Conservation (phyloP, 2,113 vertebrate genomes). For the Neomonachus schauinslandi region DNA sequence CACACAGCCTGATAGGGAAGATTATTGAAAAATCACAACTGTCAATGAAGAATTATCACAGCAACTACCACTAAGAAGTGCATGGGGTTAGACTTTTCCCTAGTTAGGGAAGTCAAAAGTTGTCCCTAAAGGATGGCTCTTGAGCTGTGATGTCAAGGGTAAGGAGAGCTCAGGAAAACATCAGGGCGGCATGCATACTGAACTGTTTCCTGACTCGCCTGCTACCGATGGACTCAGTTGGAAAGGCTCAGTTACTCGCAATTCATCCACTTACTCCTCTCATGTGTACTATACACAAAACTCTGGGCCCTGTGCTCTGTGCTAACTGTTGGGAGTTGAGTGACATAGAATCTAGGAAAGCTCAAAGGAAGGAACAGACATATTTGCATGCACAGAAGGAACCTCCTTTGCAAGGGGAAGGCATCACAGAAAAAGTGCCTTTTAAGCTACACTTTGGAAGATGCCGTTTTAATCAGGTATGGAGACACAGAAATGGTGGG, state of each 20-base stretch:
- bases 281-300: not conserved
- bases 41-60: not conserved
- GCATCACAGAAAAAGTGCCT: not conserved
- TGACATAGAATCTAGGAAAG: not conserved
- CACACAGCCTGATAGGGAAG: not conserved
- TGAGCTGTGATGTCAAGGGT: not conserved
- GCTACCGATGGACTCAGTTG: not conserved
- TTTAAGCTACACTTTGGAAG: not conserved
- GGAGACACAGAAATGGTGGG: not conserved
- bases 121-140: not conserved
- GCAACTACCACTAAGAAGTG: not conserved
- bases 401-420: not conserved
- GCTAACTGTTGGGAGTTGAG: not conserved
- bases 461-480: not conserved
- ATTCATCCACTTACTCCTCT: not conserved
- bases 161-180: not conserved
- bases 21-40: not conserved
- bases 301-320: not conserved
- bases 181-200: fast-evolving
- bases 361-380: not conserved
- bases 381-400: not conserved
- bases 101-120: too few species aligned
- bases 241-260: not conserved
- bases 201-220: not conserved
- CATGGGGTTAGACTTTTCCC: not conserved